Evolutionary conservation across 2,888 invertebrate genomes (phyloP).

Genomic region (Augiades crinisus): DNA sequence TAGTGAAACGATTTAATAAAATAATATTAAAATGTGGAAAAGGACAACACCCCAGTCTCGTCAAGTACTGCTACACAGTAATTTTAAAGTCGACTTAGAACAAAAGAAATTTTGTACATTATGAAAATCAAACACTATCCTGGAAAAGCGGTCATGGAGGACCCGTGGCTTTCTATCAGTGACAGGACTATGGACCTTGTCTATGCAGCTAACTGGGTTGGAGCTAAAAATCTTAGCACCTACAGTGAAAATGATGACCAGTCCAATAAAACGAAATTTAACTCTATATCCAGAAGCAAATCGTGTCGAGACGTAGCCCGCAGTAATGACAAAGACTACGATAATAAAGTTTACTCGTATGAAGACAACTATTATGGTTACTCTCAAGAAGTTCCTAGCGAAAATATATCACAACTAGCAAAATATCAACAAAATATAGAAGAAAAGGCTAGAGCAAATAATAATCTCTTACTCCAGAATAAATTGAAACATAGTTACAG

Average conservation of each 20-base stretch:
- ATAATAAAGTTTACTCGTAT: constrained; percentile 51
- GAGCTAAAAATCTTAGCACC: constrained; percentile 81
- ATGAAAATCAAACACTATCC: constrained; percentile 94
- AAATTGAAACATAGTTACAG: constrained; percentile 79
- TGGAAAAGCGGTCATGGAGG: constrained; percentile 91
- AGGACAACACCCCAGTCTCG: not conserved
- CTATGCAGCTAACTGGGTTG: constrained; percentile 93
- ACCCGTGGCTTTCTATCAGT: constrained; percentile 84
- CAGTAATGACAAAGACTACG: constrained; percentile 53
- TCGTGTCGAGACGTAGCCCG: constrained; percentile 72
- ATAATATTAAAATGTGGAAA: not conserved
- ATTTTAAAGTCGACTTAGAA: not conserved
- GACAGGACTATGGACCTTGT: constrained; percentile 88
- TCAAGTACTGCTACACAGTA: not conserved
- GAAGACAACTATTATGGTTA: constrained; percentile 57
- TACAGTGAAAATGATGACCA: constrained; percentile 60
- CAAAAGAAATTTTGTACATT: constrained; percentile 43
- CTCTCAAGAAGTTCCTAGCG: constrained; percentile 56
- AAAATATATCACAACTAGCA: constrained; percentile 79
- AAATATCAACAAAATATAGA: constrained; percentile 84
- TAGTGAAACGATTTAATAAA: not conserved
- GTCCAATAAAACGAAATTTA: constrained; percentile 59
- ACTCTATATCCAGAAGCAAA: constrained; percentile 75
- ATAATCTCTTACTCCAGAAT: constrained; percentile 76
- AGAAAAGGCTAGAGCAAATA: constrained; percentile 75